Evolutionary conservation across 2,888 invertebrate species (phyloP).

Genomic region (Phytoseiulus persimilis): DNA sequence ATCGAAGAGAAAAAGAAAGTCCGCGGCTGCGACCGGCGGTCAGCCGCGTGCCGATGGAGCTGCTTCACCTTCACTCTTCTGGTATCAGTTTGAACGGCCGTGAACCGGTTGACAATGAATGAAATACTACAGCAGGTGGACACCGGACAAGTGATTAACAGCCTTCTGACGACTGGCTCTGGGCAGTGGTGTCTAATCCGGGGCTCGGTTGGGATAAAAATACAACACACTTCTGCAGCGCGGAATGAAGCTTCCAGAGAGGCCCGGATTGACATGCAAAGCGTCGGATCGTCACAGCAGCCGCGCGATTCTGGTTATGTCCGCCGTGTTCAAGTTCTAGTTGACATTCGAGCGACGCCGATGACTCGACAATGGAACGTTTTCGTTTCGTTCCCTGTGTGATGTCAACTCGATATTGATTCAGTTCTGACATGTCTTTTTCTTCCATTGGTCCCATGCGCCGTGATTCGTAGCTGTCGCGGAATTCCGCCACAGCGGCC

Average conservation of each 20-base stretch:
- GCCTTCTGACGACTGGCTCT: background rate
- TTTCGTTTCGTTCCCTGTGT: too few relatives aligned
- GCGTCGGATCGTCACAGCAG: too few relatives aligned
- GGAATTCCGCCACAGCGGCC: too few relatives aligned
- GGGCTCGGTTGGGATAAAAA: background rate
- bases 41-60: background rate
- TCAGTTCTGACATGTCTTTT: too few relatives aligned
- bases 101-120: slow-evolving; percentile 5
- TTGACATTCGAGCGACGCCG: too few relatives aligned
- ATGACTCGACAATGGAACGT: too few relatives aligned
- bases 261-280: background rate
- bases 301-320: too few relatives aligned
- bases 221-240: background rate
- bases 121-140: background rate
- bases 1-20: background rate
- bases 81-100: background rate
- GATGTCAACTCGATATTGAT: too few relatives aligned
- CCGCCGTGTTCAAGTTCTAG: too few relatives aligned
- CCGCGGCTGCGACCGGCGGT: background rate
- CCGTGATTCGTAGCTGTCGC: too few relatives aligned
- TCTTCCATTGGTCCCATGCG: too few relatives aligned
- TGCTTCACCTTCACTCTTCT: background rate
- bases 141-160: background rate
- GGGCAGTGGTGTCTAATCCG: background rate
- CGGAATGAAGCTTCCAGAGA: background rate